Evolutionary conservation across 2,888 invertebrate genomes (phyloP).

Genomic region (Drosophila subquinaria): DNA sequence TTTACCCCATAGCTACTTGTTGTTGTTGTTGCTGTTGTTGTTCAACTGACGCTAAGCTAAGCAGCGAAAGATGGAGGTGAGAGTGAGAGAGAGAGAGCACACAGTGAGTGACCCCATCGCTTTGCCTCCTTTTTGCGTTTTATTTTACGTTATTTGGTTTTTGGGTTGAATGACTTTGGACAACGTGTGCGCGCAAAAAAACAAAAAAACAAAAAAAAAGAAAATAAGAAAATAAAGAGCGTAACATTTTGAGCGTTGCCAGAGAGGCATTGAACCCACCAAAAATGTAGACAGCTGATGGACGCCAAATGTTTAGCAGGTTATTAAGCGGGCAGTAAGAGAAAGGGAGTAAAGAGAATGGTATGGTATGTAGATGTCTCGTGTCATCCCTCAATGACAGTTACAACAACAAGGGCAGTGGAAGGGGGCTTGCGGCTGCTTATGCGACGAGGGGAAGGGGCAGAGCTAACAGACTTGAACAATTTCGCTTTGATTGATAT

Average conservation of each 20-base stretch:
- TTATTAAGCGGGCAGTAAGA: slow-evolving; percentile 14
- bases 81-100: slow-evolving; percentile 43
- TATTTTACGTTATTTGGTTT: slow-evolving; percentile 75
- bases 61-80: slow-evolving; percentile 22
- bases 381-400: slow-evolving; percentile 38
- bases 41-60: slow-evolving; percentile 29
- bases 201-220: slow-evolving; percentile 44
- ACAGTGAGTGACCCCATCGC: slow-evolving; percentile 70
- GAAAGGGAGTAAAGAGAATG: slow-evolving; percentile 2
- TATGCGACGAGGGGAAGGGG: neutral
- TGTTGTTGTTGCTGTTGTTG: slow-evolving; percentile 29
- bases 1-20: slow-evolving; percentile 38
- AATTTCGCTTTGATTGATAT: slow-evolving; percentile 67
- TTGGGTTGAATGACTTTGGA: slow-evolving; percentile 76
- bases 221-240: slow-evolving; percentile 63
- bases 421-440: neutral
- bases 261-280: slow-evolving; percentile 74
- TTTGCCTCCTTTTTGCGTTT: slow-evolving; percentile 61
- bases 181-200: slow-evolving; percentile 69
- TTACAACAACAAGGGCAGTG: slow-evolving; percentile 14
- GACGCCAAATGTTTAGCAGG: slow-evolving; percentile 30
- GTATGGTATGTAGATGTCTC: slow-evolving; percentile 38
- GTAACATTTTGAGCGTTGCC: slow-evolving; percentile 52
- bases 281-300: slow-evolving; percentile 74
- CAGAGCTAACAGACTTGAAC: slow-evolving; percentile 25